phyloP scores from a whole-genome alignment of 2,888 invertebrate genomes.

The Schizotus pectinicornis region DNA sequence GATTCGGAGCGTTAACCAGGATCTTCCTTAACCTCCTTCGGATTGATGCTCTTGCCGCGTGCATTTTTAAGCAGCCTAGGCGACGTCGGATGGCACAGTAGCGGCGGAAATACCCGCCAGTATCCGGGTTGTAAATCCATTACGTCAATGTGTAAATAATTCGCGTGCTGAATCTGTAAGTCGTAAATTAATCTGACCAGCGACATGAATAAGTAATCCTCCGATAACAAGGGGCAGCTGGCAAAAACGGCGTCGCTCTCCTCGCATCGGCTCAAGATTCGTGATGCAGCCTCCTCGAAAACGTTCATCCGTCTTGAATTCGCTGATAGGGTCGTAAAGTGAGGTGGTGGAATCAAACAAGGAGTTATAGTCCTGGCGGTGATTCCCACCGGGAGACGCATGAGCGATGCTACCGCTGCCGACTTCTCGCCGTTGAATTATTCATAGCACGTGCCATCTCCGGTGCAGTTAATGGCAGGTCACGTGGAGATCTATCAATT shows the following conservation, averaged over 20 bases:
- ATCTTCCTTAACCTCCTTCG: too few relatives aligned
- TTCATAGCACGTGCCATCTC: slow-evolving; percentile 45
- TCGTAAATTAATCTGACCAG: slow-evolving; percentile 31
- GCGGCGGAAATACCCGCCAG: background rate
- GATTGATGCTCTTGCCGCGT: background rate
- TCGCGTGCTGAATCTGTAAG: slow-evolving; percentile 21
- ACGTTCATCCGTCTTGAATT: slow-evolving; percentile 30
- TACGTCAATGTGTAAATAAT: slow-evolving; percentile 21
- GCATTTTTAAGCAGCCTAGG: slow-evolving; percentile 8
- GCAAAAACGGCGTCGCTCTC: slow-evolving; percentile 11
- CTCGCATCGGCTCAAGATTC: background rate
- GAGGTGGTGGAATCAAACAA: slow-evolving; percentile 33
- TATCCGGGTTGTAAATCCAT: slow-evolving; percentile 17
- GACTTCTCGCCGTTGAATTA: slow-evolving; percentile 42
- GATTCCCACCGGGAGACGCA: slow-evolving; percentile 32
- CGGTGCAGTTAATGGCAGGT: slow-evolving; percentile 47
- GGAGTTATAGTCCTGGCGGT: slow-evolving; percentile 33
- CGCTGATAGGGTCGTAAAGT: slow-evolving; percentile 35
- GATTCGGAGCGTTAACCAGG: too few relatives aligned
- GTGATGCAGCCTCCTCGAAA: background rate
- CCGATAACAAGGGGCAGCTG: slow-evolving; percentile 21
- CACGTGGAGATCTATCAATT: slow-evolving; percentile 50
- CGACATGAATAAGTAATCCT: slow-evolving; percentile 27
- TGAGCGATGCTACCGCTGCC: slow-evolving; percentile 31
- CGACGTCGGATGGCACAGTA: background rate